Evolutionary conservation across 2,888 invertebrate species (phyloP).

Genomic region (Tryphoninae sp.): DNA sequence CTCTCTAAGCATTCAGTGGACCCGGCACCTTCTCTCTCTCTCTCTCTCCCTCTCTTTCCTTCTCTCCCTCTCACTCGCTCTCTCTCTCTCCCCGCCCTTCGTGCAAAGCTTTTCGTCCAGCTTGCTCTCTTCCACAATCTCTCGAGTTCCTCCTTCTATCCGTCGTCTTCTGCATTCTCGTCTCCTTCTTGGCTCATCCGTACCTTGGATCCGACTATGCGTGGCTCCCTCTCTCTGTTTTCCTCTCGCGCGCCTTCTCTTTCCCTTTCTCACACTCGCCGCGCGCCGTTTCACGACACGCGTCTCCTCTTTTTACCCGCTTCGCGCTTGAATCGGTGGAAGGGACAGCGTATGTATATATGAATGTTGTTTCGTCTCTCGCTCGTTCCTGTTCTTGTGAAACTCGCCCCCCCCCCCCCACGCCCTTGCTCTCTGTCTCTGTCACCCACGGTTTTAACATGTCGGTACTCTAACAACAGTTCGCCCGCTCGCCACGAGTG

Average conservation of each 20-base stretch:
- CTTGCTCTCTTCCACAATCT: slow-evolving; percentile 37
- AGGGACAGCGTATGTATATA: neutral
- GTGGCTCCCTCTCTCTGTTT: slow-evolving; percentile 16
- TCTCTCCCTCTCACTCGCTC: slow-evolving; percentile 50
- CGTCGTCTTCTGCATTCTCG: slow-evolving; percentile 32
- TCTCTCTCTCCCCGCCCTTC: slow-evolving; percentile 38
- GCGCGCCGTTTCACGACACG: slow-evolving; percentile 52
- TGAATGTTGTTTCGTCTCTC: slow-evolving; percentile 42
- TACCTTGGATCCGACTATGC: slow-evolving; percentile 10
- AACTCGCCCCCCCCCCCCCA: slow-evolving; percentile 17
- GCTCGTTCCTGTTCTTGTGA: slow-evolving; percentile 61
- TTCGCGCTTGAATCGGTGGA: slow-evolving; percentile 51
- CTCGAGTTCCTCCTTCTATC: slow-evolving; percentile 52
- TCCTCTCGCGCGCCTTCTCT: neutral
- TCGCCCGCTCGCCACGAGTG: slow-evolving; percentile 21
- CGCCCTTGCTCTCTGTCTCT: neutral
- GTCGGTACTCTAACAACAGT: slow-evolving; percentile 40
- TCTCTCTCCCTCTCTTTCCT: slow-evolving; percentile 40
- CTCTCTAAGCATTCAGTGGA: slow-evolving; percentile 21
- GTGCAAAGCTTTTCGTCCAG: slow-evolving; percentile 34
- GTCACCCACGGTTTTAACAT: slow-evolving; percentile 57
- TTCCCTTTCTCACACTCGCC: slow-evolving; percentile 19
- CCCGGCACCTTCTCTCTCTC: slow-evolving; percentile 25
- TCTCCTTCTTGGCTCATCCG: slow-evolving; percentile 39
- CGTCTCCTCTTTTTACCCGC: slow-evolving; percentile 60